Evolutionary conservation across 2,888 invertebrate genomes (phyloP), one percentile per base, ranked within the genome.

Genomic region (Drosophila monieri): DNA sequence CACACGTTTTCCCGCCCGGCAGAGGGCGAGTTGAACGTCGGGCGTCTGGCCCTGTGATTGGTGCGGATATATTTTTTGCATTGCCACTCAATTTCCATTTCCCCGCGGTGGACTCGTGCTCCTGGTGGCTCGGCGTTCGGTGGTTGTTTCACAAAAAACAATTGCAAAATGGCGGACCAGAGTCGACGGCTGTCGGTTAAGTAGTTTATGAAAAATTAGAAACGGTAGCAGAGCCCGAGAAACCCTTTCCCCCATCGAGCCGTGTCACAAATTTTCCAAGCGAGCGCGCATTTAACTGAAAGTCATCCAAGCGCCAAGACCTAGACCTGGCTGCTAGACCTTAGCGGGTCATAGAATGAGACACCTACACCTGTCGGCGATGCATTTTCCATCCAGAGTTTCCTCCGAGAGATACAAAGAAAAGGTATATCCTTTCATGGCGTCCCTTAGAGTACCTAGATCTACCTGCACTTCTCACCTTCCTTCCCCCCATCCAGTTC

Each of bases 231-330:
- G 53, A 46, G 37, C 78, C 27, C 3, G 27, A 27, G 27, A 27
- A 80, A 74, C 81, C 81, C 86, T 73, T 79, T 61, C 73, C 68
- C 64, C 37, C 58, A 3, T 1, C 9, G 1, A 3, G 15, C 35
- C 54, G 75, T 76, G 83, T 78, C 71, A 85, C 76, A 69, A 81
- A 84, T 84, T 84, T 84, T 84, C 87, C 84, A 62, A 55, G 64
- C 51, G 76, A 87, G 87, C 83, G 87, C 87, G 60, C 51, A 23
- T 46, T 57, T 68, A 39, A 52, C 65, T 61, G 54, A 72, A 67
- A 78, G 67, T 77, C 69, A 77, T 41, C 77, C 39, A 76, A 76
- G 76, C 67, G 79, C 55, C 69, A 48, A 74, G 51, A 73, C 60
- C 57, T 41, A 44, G 43, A 57, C 43, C 66, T 35, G 25, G 23